Evolutionary conservation across 2,888 invertebrate genomes (phyloP).

Genomic region (Andrena fulva): DNA sequence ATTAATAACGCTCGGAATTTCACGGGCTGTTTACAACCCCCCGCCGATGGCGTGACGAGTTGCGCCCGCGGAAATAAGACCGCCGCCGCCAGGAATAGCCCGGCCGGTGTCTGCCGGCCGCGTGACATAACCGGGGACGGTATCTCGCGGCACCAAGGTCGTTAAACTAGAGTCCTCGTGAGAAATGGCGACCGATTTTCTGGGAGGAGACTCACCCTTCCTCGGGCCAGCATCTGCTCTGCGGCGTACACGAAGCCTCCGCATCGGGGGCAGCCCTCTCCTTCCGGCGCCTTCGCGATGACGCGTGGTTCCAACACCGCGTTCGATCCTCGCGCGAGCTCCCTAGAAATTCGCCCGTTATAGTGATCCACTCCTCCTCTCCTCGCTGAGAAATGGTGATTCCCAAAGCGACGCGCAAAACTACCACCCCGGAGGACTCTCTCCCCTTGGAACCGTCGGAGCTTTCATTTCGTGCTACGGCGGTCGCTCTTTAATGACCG

Average conservation of each 20-base stretch:
- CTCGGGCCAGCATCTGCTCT: slow-evolving; percentile 96
- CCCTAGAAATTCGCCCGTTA: slow-evolving; percentile 73
- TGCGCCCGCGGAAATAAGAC: slow-evolving; percentile 32
- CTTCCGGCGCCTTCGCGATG: slow-evolving; percentile 93
- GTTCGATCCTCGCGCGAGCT: slow-evolving; percentile 77
- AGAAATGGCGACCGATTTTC: slow-evolving; percentile 24
- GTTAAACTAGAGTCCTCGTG: slow-evolving; percentile 4
- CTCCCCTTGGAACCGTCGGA: neutral
- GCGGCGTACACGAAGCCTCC: slow-evolving; percentile 96
- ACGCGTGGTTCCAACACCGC: slow-evolving; percentile 90
- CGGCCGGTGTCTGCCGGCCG: neutral
- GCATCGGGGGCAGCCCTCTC: slow-evolving; percentile 95
- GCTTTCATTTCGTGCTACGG: neutral
- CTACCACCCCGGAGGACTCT: neutral
- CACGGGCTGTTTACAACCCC: slow-evolving; percentile 38
- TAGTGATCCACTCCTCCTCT: slow-evolving; percentile 23
- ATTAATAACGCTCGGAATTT: slow-evolving; percentile 30
- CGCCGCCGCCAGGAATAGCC: slow-evolving; percentile 25
- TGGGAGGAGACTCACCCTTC: slow-evolving; percentile 89
- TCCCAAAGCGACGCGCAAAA: slow-evolving; percentile 24
- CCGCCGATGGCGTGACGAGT: slow-evolving; percentile 18
- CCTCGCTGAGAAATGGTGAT: neutral
- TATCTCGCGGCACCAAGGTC: slow-evolving; percentile 22
- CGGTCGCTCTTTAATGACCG: neutral
- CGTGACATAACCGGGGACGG: neutral